Conservation (phyloP, 2,888 invertebrate genomes). For the Galeopsomyia nigrocyanea region DNA sequence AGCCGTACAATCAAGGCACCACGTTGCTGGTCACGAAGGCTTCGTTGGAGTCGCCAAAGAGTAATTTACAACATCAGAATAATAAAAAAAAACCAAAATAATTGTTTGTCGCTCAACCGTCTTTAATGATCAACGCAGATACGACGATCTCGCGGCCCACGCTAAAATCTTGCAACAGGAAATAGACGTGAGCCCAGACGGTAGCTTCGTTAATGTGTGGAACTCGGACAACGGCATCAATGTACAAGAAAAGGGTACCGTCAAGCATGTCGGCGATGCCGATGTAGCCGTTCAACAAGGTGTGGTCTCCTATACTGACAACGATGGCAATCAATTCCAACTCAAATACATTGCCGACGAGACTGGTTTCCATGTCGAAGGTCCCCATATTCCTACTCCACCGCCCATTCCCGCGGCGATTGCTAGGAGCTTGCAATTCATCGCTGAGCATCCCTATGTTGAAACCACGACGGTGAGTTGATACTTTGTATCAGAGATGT, state of each 20-base stretch:
- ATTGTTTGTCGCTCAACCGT: too few relatives aligned
- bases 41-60: too few relatives aligned
- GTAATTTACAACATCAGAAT: too few relatives aligned
- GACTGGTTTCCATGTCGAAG: slow-evolving; percentile 53
- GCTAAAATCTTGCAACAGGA: slow-evolving; percentile 46
- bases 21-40: too few relatives aligned
- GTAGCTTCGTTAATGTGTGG: slow-evolving; percentile 50
- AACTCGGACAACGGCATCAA: slow-evolving; percentile 53
- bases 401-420: slow-evolving; percentile 46
- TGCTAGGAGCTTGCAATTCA: slow-evolving; percentile 50
- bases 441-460: slow-evolving; percentile 49
- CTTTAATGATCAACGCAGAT: not conserved
- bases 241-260: slow-evolving; percentile 49
- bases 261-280: slow-evolving; percentile 39
- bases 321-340: slow-evolving; percentile 48
- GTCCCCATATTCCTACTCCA: slow-evolving; percentile 50
- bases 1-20: too few relatives aligned
- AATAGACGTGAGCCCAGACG: slow-evolving; percentile 50
- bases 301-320: slow-evolving; percentile 49
- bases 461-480: slow-evolving; percentile 29
- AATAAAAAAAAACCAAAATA: too few relatives aligned
- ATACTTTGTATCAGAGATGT: not conserved
- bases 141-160: not conserved
- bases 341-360: slow-evolving; percentile 53
- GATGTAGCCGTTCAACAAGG: slow-evolving; percentile 45